Evolutionary conservation across 2,797 vertebrate genomes (phyloP).

Genomic region (Naso thynnoides): DNA sequence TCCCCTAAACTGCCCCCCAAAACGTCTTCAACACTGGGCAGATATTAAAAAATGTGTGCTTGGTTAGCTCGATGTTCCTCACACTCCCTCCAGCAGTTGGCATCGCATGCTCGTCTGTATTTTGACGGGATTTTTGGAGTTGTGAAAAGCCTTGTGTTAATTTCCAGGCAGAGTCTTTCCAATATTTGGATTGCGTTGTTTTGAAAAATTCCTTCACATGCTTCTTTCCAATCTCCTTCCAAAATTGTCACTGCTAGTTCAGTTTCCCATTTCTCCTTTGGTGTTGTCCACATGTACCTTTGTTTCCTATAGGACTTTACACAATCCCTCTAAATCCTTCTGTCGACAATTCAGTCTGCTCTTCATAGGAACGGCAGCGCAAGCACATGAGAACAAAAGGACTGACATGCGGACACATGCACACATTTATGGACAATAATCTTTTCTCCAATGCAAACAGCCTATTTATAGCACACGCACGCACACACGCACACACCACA

Average conservation of each 20-base stretch:
- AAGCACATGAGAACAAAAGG: background rate
- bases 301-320: too few species aligned
- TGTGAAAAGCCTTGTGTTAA: too few species aligned
- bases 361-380: background rate
- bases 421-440: background rate
- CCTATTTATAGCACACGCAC: background rate
- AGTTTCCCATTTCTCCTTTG: too few species aligned
- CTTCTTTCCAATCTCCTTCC: too few species aligned
- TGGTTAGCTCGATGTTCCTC: background rate
- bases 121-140: too few species aligned
- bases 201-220: too few species aligned
- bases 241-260: too few species aligned
- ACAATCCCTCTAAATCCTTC: too few species aligned
- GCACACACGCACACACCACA: background rate
- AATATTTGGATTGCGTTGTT: too few species aligned
- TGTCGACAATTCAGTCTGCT: slow-evolving; percentile 26
- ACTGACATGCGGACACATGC: background rate
- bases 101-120: too few species aligned
- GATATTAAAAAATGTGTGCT: background rate
- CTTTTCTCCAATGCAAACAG: background rate
- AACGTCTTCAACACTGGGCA: background rate
- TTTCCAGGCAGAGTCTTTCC: too few species aligned
- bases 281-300: too few species aligned
- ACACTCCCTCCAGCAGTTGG: background rate
- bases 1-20: background rate